Evolutionary conservation across 2,797 vertebrate species (phyloP).

Genomic region (Coregonus ussuriensis): DNA sequence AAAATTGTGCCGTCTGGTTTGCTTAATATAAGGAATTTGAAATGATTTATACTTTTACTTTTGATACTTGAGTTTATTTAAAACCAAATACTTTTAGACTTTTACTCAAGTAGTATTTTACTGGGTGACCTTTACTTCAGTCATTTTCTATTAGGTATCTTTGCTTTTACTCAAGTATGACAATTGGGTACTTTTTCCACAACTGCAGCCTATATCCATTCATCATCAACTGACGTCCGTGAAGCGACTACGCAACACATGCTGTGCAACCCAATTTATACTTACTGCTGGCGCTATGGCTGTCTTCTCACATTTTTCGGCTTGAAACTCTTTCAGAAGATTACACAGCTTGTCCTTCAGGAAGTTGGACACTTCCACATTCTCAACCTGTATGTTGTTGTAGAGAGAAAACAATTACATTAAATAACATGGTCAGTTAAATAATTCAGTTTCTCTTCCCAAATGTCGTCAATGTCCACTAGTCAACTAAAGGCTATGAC

Average conservation of each 20-base stretch:
- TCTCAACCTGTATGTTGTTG: slow-evolving; percentile 76
- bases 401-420: slow-evolving; percentile 39
- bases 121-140: no score
- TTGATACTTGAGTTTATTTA: no score
- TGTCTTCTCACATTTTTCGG: slow-evolving; percentile 58
- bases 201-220: background rate
- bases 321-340: slow-evolving; percentile 78
- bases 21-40: no score
- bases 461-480: no score
- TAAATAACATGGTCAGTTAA: background rate
- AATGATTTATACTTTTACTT: no score
- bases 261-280: slow-evolving; percentile 4
- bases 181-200: no score
- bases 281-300: slow-evolving; percentile 66
- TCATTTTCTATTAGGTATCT: no score
- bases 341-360: slow-evolving; percentile 74
- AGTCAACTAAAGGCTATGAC: slow-evolving; percentile 60
- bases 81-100: no score
- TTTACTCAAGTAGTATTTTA: no score
- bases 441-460: no score
- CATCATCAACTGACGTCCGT: background rate
- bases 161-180: no score
- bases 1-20: no score
- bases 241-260: background rate
- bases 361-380: slow-evolving; percentile 74